Evolutionary conservation across 2,888 invertebrate species (phyloP), one percentile per base, ranked within the genome.

Genomic region (Drosophila meridiana): DNA sequence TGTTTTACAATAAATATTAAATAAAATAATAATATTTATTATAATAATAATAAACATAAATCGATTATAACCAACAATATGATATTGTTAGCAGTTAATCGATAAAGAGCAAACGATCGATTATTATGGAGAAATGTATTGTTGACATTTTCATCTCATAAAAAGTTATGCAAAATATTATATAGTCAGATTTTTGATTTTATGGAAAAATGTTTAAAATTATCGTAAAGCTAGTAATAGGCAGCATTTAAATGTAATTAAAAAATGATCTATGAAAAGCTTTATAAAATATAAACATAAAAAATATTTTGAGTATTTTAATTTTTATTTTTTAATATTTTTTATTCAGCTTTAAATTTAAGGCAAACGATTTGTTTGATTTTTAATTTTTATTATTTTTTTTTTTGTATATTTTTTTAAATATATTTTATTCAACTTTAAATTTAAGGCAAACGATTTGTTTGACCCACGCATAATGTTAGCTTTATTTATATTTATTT

Each of bases 401-500:
- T 38, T n/a, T 50, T 32, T 13, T 8, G 8, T 8, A 32, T 8
- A 30, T 14, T 2, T 14, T 7, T 8, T 3, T 20, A 2, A 14
- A 2, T 20, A 38, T n/a, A 1, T 26, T 9, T 6, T 7, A 30
- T 30, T n/a, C 5, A 6, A 2, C 30, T 32, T 32, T n/a, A n/a
- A 50, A 20, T 34, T 42, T 38, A 3, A 30, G 14, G 20, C 0
- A 45, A 34, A 59, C 43, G 11, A 3, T 38, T 59, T 14, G 13
- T 38, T 4, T 28, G 26, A n/a, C 82, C 61, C 78, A 52, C 58
- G 71, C 13, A 43, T 42, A 43, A 52, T 14, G 47, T 57, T 63
- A 50, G 57, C 26, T 70, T 63, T 71, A 63, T 77, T 57, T 62
- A 43, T 62, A 48, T 58, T 64, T 71, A 76, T 76, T 57, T 73